These are phyloP conservation scores for Lanius collurio DNA, from an alignment of 2,113 vertebrate genomes.

Conservation along the genomic window DNA sequence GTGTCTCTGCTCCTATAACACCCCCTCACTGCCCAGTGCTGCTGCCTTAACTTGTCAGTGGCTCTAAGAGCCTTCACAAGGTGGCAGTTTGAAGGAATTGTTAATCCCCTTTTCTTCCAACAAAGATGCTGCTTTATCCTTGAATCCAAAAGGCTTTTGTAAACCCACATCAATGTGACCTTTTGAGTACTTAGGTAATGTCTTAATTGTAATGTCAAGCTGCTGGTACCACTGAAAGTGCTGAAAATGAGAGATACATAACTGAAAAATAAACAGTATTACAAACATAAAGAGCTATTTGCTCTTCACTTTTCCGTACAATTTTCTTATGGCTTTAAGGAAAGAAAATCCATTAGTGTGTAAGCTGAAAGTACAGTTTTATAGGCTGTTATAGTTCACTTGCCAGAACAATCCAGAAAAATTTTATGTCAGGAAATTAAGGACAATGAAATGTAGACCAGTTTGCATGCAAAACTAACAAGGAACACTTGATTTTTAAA, in stretches of 20 bases:
- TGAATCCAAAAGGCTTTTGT: background rate
- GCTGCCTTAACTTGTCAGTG: background rate
- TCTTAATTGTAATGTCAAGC: background rate
- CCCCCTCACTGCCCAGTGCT: fast-evolving
- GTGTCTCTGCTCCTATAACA: background rate
- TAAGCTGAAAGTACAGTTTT: background rate
- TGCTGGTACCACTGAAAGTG: background rate
- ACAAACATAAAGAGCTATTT: background rate
- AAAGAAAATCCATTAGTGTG: background rate
- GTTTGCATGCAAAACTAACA: background rate
- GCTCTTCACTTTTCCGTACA: background rate
- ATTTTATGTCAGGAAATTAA: background rate
- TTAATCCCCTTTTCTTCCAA: background rate
- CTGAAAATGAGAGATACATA: background rate
- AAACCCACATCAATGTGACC: background rate
- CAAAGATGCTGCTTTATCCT: background rate
- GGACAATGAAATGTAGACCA: background rate
- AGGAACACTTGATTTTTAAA: background rate
- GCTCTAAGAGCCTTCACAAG: background rate
- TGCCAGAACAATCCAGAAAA: background rate
- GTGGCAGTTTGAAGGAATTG: background rate
- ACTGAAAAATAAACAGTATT: background rate
- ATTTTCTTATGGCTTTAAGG: background rate
- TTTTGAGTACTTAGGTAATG: background rate
- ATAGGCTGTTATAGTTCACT: background rate